These are phyloP conservation scores for Fissipunctia ypsillon DNA, from an alignment of 2,888 invertebrate genomes.

Conservation along the genomic window DNA sequence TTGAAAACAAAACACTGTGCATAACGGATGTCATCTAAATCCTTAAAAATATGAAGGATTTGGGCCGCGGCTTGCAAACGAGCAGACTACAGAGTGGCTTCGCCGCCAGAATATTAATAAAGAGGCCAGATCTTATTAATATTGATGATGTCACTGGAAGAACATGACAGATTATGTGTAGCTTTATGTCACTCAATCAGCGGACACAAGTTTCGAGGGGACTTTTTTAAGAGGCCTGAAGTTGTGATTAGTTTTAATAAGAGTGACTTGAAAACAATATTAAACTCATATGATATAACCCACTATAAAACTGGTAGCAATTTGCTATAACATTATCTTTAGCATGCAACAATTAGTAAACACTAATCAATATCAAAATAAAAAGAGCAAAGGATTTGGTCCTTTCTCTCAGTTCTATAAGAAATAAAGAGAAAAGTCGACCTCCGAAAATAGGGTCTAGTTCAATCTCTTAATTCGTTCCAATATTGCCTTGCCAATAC, in stretches of 20 bases:
- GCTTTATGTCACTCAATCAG: conserved; percentile 54
- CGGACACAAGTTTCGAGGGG: conserved; percentile 30
- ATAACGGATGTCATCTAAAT: conserved; percentile 59
- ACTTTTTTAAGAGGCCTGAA: neutral
- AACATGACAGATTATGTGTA: conserved; percentile 60
- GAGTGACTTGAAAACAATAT: neutral
- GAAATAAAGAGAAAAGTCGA: conserved; percentile 10
- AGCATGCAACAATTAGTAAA: neutral
- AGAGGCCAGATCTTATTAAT: conserved; percentile 63
- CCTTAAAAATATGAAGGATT: conserved; percentile 69
- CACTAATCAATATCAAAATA: neutral
- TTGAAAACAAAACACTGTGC: conserved; percentile 59
- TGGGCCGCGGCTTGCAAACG: conserved; percentile 53
- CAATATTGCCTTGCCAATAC: conserved; percentile 14
- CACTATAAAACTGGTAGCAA: neutral
- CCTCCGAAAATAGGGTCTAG: neutral
- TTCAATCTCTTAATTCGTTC: conserved; percentile 26
- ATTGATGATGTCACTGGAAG: conserved; percentile 60
- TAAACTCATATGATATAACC: neutral
- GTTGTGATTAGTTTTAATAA: neutral
- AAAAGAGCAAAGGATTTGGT: conserved; percentile 5
- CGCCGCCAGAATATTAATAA: conserved; percentile 64
- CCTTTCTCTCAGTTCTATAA: neutral
- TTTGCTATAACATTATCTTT: neutral
- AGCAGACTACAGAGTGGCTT: conserved; percentile 55